phyloP scores from a whole-genome alignment of 2,797 vertebrate genomes.

The Trachurus trachurus region DNA sequence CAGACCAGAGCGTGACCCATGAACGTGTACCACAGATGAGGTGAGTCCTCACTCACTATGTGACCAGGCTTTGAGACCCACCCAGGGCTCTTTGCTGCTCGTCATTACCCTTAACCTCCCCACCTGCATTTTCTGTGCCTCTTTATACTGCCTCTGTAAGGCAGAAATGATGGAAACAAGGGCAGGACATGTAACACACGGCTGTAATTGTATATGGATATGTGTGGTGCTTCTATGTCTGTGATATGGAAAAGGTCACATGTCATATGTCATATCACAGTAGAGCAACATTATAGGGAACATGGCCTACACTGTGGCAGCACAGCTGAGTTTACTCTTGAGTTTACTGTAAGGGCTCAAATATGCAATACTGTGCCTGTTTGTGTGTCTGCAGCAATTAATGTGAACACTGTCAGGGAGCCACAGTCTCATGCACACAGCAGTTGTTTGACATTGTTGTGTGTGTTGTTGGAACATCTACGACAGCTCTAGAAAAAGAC shows the following conservation, averaged over 20 bases:
- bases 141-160: neutral
- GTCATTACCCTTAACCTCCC: too few relatives aligned
- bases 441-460: neutral
- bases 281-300: neutral
- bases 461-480: neutral
- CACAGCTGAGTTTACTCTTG: neutral
- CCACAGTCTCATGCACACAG: neutral
- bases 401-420: neutral
- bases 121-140: too few relatives aligned
- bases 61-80: too few relatives aligned
- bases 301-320: neutral
- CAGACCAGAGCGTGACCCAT: neutral
- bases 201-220: neutral
- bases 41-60: too few relatives aligned
- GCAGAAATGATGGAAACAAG: neutral
- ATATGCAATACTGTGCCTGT: neutral
- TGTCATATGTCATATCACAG: neutral
- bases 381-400: neutral
- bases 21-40: too few relatives aligned
- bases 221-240: neutral
- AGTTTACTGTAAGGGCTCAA: neutral
- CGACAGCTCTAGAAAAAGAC: neutral
- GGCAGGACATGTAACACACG: neutral
- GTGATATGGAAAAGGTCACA: neutral
- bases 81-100: too few relatives aligned